These are phyloP conservation scores for Melinopterus prodromus DNA, from an alignment of 2,888 invertebrate species.

Conservation along the genomic window DNA sequence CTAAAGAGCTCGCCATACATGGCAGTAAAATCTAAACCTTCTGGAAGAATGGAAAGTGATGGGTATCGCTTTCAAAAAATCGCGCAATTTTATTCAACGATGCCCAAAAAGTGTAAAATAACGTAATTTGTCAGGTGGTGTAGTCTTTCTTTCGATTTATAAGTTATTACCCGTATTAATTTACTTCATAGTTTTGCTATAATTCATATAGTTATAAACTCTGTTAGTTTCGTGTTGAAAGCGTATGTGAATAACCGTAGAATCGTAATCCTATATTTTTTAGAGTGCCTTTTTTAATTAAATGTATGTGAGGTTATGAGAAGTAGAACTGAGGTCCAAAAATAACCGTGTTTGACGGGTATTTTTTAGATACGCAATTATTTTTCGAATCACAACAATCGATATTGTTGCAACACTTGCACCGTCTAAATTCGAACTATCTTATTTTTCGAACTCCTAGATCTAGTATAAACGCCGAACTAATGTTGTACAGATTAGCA, in stretches of 20 bases:
- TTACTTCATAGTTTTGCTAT: neutral
- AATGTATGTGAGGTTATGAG: neutral
- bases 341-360: neutral
- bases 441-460: neutral
- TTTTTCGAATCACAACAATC: neutral
- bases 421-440: neutral
- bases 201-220: neutral
- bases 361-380: neutral
- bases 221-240: neutral
- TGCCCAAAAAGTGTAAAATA: neutral
- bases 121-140: neutral
- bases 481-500: neutral
- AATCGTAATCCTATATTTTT: neutral
- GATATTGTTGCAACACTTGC: neutral
- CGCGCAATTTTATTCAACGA: neutral
- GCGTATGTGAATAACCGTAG: neutral
- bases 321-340: neutral
- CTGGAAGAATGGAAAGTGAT: conserved; percentile 10
- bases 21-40: conserved; percentile 6
- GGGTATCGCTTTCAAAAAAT: conserved; percentile 32
- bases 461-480: neutral
- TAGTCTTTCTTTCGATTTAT: neutral
- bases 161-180: too few species aligned
- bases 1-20: neutral
- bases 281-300: too few species aligned